phyloP scores from a whole-genome alignment of 2,113 vertebrate genomes.

The Sebastes fasciatus region DNA sequence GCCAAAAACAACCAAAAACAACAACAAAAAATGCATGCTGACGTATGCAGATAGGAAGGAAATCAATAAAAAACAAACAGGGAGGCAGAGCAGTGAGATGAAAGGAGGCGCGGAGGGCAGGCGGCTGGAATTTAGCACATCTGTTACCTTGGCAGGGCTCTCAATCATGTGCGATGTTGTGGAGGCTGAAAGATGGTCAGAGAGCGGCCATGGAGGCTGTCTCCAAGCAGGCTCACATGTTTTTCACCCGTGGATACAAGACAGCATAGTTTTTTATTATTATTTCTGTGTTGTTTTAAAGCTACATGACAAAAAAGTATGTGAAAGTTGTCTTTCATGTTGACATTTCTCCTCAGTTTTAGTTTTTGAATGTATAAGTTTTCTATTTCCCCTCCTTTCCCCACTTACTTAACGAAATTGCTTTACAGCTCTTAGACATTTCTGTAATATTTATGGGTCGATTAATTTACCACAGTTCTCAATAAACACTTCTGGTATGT shows the following conservation, averaged over 20 bases:
- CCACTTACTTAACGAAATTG: constrained; percentile 2
- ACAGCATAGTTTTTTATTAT: not conserved
- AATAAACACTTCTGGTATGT: constrained; percentile 66
- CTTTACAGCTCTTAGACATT: constrained; percentile 34
- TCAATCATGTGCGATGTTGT: constrained; percentile 66
- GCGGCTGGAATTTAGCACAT: constrained; percentile 77
- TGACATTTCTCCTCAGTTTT: not conserved
- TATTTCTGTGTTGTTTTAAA: not conserved
- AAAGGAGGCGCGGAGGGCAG: constrained; percentile 68
- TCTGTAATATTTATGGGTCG: constrained; percentile 56
- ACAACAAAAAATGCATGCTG: constrained; percentile 76
- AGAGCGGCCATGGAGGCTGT: constrained; percentile 29
- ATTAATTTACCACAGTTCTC: constrained; percentile 63
- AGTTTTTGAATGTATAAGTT: not conserved
- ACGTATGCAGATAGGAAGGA: constrained; percentile 80
- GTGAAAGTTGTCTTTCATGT: not conserved
- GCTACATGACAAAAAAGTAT: not conserved
- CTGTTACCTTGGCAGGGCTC: constrained; percentile 74
- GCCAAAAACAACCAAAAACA: constrained; percentile 68
- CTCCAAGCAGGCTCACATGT: constrained; percentile 33
- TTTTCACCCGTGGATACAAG: constrained; percentile 29
- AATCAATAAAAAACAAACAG: constrained; percentile 76
- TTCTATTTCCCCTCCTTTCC: not conserved
- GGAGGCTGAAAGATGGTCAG: constrained; percentile 56
- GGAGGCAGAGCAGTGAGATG: constrained; percentile 69